Conservation (phyloP, 2,888 invertebrate species). For the Sarcophaga carnaria region DNA sequence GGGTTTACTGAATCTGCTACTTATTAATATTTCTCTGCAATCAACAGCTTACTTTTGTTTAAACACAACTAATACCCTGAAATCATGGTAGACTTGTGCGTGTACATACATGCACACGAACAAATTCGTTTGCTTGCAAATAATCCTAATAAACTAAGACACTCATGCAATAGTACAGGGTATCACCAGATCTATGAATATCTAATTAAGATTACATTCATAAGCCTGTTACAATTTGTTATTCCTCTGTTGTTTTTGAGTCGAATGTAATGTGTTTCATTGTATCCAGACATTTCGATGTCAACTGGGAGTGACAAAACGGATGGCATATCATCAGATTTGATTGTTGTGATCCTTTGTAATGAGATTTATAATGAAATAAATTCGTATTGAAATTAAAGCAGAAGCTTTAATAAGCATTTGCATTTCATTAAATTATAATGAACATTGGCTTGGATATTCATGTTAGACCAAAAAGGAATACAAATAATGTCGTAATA, state of each 20-base stretch:
- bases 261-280: constrained; percentile 1
- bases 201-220: constrained; percentile 6
- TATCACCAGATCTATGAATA: constrained; percentile 13
- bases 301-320: neutral
- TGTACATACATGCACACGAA: no score
- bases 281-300: neutral
- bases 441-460: neutral
- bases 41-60: no score
- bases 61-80: neutral
- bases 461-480: no score
- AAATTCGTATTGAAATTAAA: neutral
- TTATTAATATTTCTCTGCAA: no score
- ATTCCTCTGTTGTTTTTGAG: neutral
- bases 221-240: neutral
- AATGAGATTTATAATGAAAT: constrained; percentile 1
- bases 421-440: neutral
- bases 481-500: neutral
- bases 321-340: neutral
- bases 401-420: neutral
- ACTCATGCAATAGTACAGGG: neutral
- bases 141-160: neutral
- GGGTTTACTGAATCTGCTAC: no score
- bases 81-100: neutral
- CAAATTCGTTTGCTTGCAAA: neutral
- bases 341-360: neutral